Evolutionary conservation across 2,113 vertebrate genomes (phyloP), one percentile per base, ranked within the genome.

Genomic region (Gymnorhina tibicen): DNA sequence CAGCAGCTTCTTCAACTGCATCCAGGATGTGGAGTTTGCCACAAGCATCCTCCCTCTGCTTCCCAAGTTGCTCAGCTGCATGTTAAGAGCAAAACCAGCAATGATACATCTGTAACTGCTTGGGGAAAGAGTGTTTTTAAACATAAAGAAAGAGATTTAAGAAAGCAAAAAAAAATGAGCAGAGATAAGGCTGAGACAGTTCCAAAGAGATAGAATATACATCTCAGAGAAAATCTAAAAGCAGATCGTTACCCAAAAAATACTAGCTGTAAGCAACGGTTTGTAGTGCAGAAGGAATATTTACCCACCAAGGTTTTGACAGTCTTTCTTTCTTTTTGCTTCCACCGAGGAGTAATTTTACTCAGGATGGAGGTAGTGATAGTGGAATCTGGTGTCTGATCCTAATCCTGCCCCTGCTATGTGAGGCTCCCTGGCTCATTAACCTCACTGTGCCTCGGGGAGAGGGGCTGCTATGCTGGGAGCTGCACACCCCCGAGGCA

Each of bases 161-260:
- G 94, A 52, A 76, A 77, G 42, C 5, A 20, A 21, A 39, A 82
- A 82, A 89, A 94, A 95, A 72, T 3, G 60, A 87, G 69, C 23
- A 46, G 77, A 92, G 96, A 96, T 96, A 97, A 96, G 91, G 84
- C 94, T 66, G 87, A 96, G 91, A 69, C 73, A 50, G 49, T 58
- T 91, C 90, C 94, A 94, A 82, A 89, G 87, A 96, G 89, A 96
- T 95, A 93, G 94, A 95, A 94, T 95, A 93, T 76, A 85, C 93
- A 89, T 94, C 84, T 82, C 24, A 5, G 80, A 56, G 83, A 93
- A 96, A 95, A 96, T 91, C 95, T 95, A 85, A 92, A 95, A 89
- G 91, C 76, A 87, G 89, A 95, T 97, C 87, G 91, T 95, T 96
- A 91, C 89, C 89, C 64, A 26, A 39, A 76, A 96, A 95, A 96